A percentile compares a stretch with the other conserved stretches of the same genome.
Conservation (phyloP, 2,797 vertebrate species). For the Sternotherus odoratus region DNA sequence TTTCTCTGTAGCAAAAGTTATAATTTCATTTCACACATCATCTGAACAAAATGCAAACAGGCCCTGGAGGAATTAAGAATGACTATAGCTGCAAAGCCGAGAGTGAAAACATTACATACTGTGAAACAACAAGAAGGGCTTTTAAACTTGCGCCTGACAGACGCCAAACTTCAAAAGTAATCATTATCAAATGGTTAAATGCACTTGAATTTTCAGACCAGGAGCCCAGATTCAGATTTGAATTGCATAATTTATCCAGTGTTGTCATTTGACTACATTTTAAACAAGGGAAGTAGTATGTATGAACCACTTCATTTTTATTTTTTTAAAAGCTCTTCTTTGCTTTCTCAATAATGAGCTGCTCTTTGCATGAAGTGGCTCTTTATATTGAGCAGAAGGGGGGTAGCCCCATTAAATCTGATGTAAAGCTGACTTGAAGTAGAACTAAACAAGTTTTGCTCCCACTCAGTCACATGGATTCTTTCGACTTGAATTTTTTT, state of each 20-base stretch:
- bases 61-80: constrained; percentile 54
- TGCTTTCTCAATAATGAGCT: constrained; percentile 59
- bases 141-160: constrained; percentile 60
- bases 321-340: constrained; percentile 41
- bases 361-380: constrained; percentile 53
- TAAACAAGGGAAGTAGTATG: constrained; percentile 54
- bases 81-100: constrained; percentile 34
- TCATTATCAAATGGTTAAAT: constrained; percentile 45
- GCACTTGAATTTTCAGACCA: neutral
- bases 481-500: constrained; percentile 59
- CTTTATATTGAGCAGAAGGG: constrained; percentile 60
- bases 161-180: constrained; percentile 67
- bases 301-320: constrained; percentile 52
- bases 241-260: constrained; percentile 9
- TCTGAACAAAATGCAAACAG: constrained; percentile 34
- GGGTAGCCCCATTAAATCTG: constrained; percentile 55
- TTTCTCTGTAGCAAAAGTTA: neutral
- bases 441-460: constrained; percentile 74
- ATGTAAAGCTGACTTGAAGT: constrained; percentile 73
- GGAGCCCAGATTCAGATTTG: constrained; percentile 37
- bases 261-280: constrained; percentile 44
- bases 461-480: constrained; percentile 30
- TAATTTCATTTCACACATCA: constrained; percentile 44
- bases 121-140: constrained; percentile 45
- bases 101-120: constrained; percentile 50